These are phyloP conservation scores for Myotis brandtii DNA, from an alignment of 2,113 vertebrate genomes.

Conservation along the genomic window DNA sequence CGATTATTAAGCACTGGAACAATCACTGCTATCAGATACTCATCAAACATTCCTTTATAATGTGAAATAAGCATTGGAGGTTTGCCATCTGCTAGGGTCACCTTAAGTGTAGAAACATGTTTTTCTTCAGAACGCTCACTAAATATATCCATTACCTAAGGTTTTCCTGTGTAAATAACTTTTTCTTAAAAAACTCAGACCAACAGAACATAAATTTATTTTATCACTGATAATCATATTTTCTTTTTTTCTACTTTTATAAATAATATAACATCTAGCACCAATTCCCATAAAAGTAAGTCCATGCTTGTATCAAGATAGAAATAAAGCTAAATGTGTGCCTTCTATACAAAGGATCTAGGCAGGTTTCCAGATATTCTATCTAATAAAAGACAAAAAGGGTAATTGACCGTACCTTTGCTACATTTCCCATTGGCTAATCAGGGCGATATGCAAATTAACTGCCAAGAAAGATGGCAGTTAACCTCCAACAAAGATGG, in stretches of 20 bases:
- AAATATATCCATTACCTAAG: background rate
- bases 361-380: background rate
- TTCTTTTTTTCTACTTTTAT: constrained; percentile 17
- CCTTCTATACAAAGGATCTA: background rate
- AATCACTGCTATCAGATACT: background rate
- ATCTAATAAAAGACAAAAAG: too few relatives aligned
- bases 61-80: background rate
- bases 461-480: too few relatives aligned
- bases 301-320: background rate
- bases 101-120: background rate
- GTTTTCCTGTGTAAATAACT: background rate
- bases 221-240: background rate
- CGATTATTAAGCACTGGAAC: background rate
- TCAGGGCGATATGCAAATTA: too few relatives aligned
- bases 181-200: background rate
- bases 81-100: background rate
- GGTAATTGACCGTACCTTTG: too few relatives aligned
- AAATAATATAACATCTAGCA: background rate
- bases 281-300: background rate
- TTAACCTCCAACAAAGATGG: too few relatives aligned
- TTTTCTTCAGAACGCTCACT: background rate
- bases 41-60: background rate
- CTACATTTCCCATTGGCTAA: too few relatives aligned
- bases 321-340: background rate
- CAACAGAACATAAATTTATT: constrained; percentile 6